These are phyloP conservation scores for Galerucella nymphaeae DNA, from an alignment of 2,888 invertebrate genomes.

Conservation along the genomic window DNA sequence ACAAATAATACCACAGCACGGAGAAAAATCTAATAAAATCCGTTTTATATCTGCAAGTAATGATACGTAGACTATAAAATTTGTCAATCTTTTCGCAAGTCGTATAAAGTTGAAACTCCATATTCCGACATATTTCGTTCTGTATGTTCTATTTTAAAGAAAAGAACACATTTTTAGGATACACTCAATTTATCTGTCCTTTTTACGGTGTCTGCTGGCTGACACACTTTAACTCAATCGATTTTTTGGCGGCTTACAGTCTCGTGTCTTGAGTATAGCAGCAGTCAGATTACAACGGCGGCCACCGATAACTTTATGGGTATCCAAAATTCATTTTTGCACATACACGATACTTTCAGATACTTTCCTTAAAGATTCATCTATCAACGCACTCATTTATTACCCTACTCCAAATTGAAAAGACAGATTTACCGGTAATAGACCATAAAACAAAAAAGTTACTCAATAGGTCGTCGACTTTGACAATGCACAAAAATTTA, in stretches of 20 bases:
- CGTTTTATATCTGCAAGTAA: neutral
- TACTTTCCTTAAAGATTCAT: neutral
- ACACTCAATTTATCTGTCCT: slow-evolving; percentile 46
- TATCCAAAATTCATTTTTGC: neutral
- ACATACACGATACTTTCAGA: too few species aligned
- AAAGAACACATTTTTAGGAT: slow-evolving; percentile 35
- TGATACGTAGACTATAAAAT: slow-evolving; percentile 4
- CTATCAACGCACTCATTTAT: too few species aligned
- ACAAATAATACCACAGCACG: neutral
- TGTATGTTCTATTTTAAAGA: neutral
- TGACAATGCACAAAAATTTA: too few species aligned
- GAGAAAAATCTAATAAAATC: neutral
- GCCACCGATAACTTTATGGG: neutral
- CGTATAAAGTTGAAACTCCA: slow-evolving; percentile 18
- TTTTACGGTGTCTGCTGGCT: slow-evolving; percentile 42
- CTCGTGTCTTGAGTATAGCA: slow-evolving; percentile 48
- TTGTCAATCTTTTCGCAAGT: slow-evolving; percentile 20
- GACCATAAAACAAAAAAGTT: too few species aligned
- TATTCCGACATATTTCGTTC: slow-evolving; percentile 22
- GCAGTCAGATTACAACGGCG: slow-evolving; percentile 36
- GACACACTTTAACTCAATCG: slow-evolving; percentile 52
- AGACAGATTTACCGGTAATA: too few species aligned
- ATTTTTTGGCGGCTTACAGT: slow-evolving; percentile 51
- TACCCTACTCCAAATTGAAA: too few species aligned
- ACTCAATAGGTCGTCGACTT: too few species aligned